These are phyloP conservation scores for Lethocerus indicus DNA, from an alignment of 1,140 invertebrate species.

Conservation along the genomic window DNA sequence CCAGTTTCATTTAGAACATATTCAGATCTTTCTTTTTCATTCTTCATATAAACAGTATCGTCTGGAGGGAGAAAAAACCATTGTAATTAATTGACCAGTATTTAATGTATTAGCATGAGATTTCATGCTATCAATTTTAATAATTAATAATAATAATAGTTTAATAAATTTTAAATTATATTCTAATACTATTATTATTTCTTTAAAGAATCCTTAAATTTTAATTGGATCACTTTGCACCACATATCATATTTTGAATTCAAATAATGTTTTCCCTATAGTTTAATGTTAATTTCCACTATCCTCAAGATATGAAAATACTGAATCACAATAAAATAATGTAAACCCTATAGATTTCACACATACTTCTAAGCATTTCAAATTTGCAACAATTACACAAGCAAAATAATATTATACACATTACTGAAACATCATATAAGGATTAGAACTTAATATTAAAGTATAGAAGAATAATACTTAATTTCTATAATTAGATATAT, in stretches of 20 bases:
- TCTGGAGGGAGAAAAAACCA: constrained; percentile 22
- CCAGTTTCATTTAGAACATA: constrained; percentile 57
- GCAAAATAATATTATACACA: too few species aligned
- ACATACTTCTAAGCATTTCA: too few species aligned
- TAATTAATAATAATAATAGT: neutral
- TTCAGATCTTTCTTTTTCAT: constrained; percentile 41
- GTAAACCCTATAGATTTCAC: too few species aligned
- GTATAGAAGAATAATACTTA: neutral
- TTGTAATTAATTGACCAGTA: neutral
- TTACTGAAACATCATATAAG: too few species aligned
- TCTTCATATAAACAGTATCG: constrained; percentile 47
- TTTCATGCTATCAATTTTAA: neutral
- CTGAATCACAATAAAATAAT: too few species aligned
- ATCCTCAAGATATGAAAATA: too few species aligned
- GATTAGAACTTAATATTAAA: neutral
- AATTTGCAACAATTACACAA: too few species aligned
- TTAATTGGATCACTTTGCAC: too few species aligned
- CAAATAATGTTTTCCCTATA: too few species aligned
- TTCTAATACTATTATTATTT: neutral
- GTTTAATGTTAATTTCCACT: too few species aligned
- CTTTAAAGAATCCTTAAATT: neutral
- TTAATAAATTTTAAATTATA: constrained; percentile 1
- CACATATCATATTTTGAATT: too few species aligned
- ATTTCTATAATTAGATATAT: neutral
- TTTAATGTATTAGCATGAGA: neutral